Base-by-base conservation (phyloP, 2,888 invertebrate genomes). In the Lathronympha strigana region DNA sequence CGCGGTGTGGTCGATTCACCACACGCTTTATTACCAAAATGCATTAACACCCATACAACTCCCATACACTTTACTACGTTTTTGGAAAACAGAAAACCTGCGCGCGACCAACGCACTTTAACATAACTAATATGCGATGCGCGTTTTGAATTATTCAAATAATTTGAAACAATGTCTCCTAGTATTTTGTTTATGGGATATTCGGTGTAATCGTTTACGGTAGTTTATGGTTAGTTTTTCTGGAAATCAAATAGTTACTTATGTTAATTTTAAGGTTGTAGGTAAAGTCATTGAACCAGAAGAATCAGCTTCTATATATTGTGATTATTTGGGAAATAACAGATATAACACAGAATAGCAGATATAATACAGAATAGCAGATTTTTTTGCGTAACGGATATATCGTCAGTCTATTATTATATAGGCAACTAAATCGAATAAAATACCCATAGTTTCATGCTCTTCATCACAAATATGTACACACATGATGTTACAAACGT, bases 91-190 rank as follows among this genome's bases (percentile, higher is more conserved):
- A 11, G 13, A 4, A 43, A 40, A 6, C 36, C 31, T 45, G 31
- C 50, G 50, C 45, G 45, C 50, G 33, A 54, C 45, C 61, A 21
- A 51, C 47, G 54, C 49, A 49, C 63, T 55, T 82, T 82, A 85
- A 85, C 83, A 84, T 85, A 85, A 85, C 84, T 85, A 85, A 85
- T 85, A 81, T 79, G 83, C 71, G 66, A 64, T 74, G 77, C 78
- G 83, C 73, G 76, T 43, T 60, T 73, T 68, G 84, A 83, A 84
- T 84, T 72, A 73, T 72, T 79, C 31, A 40, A 33, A 61, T 40
- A 15, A 58, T 57, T 54, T 54, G 13, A 28, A 40, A 55, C 55
- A 43, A 23, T 55, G 55, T 55, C 55, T 55, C 25, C 43, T 28
- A 43, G 55, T 38, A 54, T 40, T 25, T 43, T 55, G 40, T 43